Conservation (phyloP, 2,113 vertebrate genomes). For the Helogale parvula region DNA sequence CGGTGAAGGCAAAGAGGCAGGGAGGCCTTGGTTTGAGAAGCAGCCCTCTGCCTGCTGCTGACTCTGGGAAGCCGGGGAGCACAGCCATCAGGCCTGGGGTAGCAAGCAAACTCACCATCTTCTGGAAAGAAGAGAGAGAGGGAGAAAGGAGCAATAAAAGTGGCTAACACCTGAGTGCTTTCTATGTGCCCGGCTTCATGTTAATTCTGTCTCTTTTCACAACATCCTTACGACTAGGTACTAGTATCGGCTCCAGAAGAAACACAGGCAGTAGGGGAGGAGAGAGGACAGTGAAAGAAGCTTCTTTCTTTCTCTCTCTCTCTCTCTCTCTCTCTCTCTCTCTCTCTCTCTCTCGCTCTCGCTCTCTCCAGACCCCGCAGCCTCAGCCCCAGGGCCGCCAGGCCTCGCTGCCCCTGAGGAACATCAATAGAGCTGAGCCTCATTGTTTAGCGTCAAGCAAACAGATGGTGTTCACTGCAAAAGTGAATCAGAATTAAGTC, state of each 20-base stretch:
- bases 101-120: neutral
- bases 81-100: neutral
- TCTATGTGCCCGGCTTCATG: accelerated
- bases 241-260: neutral
- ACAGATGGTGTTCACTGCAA: slow-evolving; percentile 24
- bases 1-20: neutral
- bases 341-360: too few relatives aligned
- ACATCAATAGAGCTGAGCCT: neutral
- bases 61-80: neutral
- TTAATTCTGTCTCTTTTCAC: neutral
- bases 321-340: neutral
- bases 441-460: neutral
- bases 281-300: neutral
- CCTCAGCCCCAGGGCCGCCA: accelerated
- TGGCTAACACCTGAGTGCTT: neutral
- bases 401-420: neutral
- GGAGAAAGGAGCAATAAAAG: neutral
- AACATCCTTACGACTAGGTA: neutral
- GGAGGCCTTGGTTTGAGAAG: neutral
- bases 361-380: neutral
- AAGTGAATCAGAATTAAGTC: slow-evolving; percentile 65
- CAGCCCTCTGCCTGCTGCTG: neutral
- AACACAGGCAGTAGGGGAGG: neutral
- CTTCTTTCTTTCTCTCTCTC: too few relatives aligned
- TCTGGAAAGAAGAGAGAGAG: neutral